phyloP scores from a whole-genome alignment of 2,888 invertebrate genomes.

The Papilio gigon region DNA sequence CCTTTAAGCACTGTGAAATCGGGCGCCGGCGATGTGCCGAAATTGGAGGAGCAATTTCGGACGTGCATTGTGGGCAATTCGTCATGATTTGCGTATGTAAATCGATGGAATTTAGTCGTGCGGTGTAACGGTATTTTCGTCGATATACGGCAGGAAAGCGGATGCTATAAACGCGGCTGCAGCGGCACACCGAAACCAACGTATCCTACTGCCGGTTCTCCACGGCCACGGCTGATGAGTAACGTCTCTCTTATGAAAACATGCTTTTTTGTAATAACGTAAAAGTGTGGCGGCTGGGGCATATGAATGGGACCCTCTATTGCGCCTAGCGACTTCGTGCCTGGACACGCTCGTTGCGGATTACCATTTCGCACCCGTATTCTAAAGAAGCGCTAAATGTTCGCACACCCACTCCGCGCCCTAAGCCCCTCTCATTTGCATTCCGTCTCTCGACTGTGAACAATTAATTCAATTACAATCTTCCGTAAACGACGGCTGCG shows the following conservation, averaged over 20 bases:
- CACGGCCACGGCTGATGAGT: conserved; percentile 46
- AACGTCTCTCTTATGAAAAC: conserved; percentile 44
- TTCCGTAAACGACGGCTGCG: conserved; percentile 18
- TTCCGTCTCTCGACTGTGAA: conserved; percentile 32
- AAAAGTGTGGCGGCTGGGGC: not conserved
- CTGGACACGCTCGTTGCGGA: conserved; percentile 30
- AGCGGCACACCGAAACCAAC: conserved; percentile 57
- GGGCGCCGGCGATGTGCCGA: conserved; percentile 52
- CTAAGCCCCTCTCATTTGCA: conserved; percentile 35
- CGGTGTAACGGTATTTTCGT: conserved; percentile 80
- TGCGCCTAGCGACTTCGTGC: conserved; percentile 29
- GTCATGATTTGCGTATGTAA: conserved; percentile 82
- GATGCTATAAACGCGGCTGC: conserved; percentile 81
- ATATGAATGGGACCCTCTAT: not conserved
- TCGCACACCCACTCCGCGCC: conserved; percentile 11
- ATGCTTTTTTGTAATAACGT: conserved; percentile 44
- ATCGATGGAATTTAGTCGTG: conserved; percentile 78
- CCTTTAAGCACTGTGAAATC: conserved; percentile 45
- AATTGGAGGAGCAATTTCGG: conserved; percentile 59
- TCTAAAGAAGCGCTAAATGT: conserved; percentile 31
- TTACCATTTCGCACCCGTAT: conserved; percentile 38
- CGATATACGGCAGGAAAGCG: conserved; percentile 78
- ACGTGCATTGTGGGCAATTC: conserved; percentile 76
- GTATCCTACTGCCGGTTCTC: conserved; percentile 54
- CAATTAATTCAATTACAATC: conserved; percentile 37